These are phyloP conservation scores for Malacosoma neustria DNA, from an alignment of 2,888 invertebrate genomes.

Conservation along the genomic window DNA sequence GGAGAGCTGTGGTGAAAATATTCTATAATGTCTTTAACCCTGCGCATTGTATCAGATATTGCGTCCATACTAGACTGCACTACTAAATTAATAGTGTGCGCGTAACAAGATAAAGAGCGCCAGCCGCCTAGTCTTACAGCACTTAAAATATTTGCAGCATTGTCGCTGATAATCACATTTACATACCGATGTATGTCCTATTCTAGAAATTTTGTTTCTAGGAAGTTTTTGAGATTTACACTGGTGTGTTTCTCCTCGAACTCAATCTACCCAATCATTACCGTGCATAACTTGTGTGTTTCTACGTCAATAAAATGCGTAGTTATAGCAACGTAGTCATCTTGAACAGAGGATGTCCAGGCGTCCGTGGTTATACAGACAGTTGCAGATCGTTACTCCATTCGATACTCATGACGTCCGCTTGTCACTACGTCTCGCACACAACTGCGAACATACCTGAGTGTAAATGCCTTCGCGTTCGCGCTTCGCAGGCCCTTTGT, in stretches of 20 bases:
- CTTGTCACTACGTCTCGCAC: too few relatives aligned
- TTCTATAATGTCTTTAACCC: too few relatives aligned
- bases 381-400: too few relatives aligned
- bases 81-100: constrained; percentile 4
- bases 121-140: constrained; percentile 8
- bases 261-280: constrained; percentile 3
- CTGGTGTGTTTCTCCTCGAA: constrained; percentile 1
- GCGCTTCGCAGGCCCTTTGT: too few relatives aligned
- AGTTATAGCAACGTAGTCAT: constrained; percentile 3
- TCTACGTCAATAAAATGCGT: constrained; percentile 4
- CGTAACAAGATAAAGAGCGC: constrained; percentile 7
- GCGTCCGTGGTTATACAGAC: constrained; percentile 6
- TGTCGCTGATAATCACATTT: constrained; percentile 3
- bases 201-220: constrained; percentile 2
- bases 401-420: too few relatives aligned
- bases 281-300: neutral
- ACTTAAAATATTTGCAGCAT: constrained; percentile 7
- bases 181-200: constrained; percentile 6
- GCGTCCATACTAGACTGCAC: too few relatives aligned
- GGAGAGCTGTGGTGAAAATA: too few relatives aligned
- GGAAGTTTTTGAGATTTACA: constrained; percentile 2
- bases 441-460: too few relatives aligned
- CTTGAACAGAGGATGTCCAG: constrained; percentile 5
- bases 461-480: too few relatives aligned
- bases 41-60: too few relatives aligned